Evolutionary conservation across 2,888 invertebrate genomes (phyloP).

Genomic region (Cyrtodaria siliqua): DNA sequence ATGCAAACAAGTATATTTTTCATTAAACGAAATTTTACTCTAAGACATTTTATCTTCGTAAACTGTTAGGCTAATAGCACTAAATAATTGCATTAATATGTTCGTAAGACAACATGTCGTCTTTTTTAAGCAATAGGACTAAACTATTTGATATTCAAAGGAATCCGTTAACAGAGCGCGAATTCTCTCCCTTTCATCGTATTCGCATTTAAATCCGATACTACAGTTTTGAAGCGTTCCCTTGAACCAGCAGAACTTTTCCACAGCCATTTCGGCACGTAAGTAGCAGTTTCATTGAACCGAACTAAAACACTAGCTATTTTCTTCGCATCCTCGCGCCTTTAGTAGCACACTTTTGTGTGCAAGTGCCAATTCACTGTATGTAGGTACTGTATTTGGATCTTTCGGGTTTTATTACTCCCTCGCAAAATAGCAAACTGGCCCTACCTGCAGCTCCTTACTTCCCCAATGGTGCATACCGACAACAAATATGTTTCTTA

Average conservation of each 20-base stretch:
- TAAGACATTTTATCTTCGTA: no score
- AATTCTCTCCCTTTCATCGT: background rate
- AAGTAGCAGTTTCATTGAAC: conserved; percentile 16
- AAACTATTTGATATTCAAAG: no score
- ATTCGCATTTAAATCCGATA: conserved; percentile 20
- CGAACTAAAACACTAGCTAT: background rate
- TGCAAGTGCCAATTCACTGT: background rate
- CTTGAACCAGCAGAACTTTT: conserved; percentile 24
- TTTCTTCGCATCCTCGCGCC: background rate
- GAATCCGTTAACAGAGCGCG: no score
- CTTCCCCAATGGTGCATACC: no score
- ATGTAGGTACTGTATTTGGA: background rate
- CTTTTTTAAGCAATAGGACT: no score
- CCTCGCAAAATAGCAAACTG: background rate
- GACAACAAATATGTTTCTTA: background rate
- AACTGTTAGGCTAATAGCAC: no score
- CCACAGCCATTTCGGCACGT: conserved; percentile 32
- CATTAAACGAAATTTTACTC: no score
- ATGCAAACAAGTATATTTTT: no score
- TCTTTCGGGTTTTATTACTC: background rate
- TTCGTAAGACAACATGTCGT: background rate
- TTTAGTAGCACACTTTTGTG: background rate
- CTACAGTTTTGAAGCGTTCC: no score
- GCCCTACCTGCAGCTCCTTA: background rate
- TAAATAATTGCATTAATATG: no score